Percentiles rank a stretch among this genome's conserved stretches.
Conservation (phyloP, 2,888 invertebrate genomes). For the Sisyra terminalis region DNA sequence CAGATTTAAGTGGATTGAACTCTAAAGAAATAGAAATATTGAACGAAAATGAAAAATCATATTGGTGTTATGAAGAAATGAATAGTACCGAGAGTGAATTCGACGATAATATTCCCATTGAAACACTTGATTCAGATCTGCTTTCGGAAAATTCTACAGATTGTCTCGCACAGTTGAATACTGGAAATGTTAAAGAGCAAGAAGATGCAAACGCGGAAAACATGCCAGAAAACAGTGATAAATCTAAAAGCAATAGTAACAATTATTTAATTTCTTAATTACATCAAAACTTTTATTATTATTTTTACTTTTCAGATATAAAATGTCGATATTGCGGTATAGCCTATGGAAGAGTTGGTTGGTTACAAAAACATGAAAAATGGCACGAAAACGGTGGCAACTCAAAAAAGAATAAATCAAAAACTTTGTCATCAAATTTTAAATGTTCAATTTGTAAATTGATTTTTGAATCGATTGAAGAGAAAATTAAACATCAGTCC, state of each 20-base stretch:
- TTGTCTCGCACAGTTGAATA: too few relatives aligned
- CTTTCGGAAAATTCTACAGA: neutral
- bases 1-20: too few relatives aligned
- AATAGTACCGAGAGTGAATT: conserved; percentile 9
- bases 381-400: conserved; percentile 11
- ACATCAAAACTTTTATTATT: too few relatives aligned
- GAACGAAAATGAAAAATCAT: too few relatives aligned
- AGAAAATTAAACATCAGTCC: conserved; percentile 24
- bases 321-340: conserved; percentile 3
- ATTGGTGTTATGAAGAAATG: too few relatives aligned
- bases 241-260: neutral
- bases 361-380: conserved; percentile 19
- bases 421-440: conserved; percentile 12
- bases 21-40: neutral
- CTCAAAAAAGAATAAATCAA: neutral
- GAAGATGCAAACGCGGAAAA: conserved; percentile 9
- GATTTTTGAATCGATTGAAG: conserved; percentile 23
- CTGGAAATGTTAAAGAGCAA: too few relatives aligned
- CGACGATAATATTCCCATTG: conserved; percentile 2
- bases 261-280: too few relatives aligned
- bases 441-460: conserved; percentile 24
- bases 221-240: conserved; percentile 3
- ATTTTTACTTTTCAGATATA: neutral
- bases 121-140: too few relatives aligned
- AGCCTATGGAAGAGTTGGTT: conserved; percentile 11